These are phyloP conservation scores for Pogoniulus pusillus DNA, from an alignment of 2,797 vertebrate species.

Conservation along the genomic window DNA sequence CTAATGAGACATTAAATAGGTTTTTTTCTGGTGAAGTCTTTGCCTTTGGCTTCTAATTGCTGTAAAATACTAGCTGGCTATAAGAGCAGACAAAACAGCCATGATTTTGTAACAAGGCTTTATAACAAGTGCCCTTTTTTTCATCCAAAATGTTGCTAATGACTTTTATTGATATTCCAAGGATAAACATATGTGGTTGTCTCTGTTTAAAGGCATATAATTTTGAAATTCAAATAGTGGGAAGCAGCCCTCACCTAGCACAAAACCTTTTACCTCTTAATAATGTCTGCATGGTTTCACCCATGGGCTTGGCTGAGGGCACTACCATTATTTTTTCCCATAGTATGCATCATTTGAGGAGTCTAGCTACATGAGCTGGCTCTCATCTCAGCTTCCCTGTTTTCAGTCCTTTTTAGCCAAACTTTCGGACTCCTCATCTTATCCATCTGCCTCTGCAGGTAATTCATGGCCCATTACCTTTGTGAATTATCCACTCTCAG, in stretches of 20 bases:
- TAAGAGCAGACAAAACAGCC: not conserved
- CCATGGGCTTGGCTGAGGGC: conserved; percentile 46
- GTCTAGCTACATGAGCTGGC: conserved; percentile 60
- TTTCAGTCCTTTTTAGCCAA: conserved; percentile 60
- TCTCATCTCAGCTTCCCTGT: conserved; percentile 39
- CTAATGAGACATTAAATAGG: not conserved
- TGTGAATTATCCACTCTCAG: conserved; percentile 11
- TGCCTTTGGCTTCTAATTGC: not conserved
- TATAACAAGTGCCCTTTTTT: not conserved
- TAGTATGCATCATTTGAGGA: conserved; percentile 56
- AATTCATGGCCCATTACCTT: conserved; percentile 43
- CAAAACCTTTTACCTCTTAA: not conserved
- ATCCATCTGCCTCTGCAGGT: conserved; percentile 47
- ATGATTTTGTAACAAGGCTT: not conserved
- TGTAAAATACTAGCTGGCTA: not conserved
- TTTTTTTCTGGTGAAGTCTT: not conserved
- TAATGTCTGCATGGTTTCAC: conserved; percentile 29
- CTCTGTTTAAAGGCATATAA: not conserved
- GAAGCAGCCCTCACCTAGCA: not conserved
- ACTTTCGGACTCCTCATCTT: conserved; percentile 48
- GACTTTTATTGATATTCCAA: not conserved
- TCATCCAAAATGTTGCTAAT: not conserved
- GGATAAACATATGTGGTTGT: not conserved
- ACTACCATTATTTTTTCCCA: conserved; percentile 48
- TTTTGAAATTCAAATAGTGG: not conserved